Evolutionary conservation across 1,140 invertebrate genomes (phyloP).

Genomic region (fruit fly (Drosophila melanogaster)): Release_6_plus_ISO1_MT NT_037436.4:19319001-19319500

Average conservation of each 20-base stretch:
- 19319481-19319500: no score
- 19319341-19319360: constrained; percentile 26
- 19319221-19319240: constrained; percentile 32
- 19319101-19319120: constrained; percentile 72
- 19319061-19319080: constrained; percentile 78
- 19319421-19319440: constrained; percentile 22
- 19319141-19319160: neutral
- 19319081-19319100: constrained; percentile 81
- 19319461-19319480: constrained; percentile 6
- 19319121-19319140: neutral
- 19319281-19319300: constrained; percentile 54
- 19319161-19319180: neutral
- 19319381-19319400: constrained; percentile 61
- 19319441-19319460: constrained; percentile 6
- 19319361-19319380: constrained; percentile 73
- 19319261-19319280: constrained; percentile 79
- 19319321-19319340: constrained; percentile 35
- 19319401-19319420: constrained; percentile 35
- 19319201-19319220: constrained; percentile 4
- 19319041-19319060: constrained; percentile 79
- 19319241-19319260: constrained; percentile 77
- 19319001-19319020: neutral
- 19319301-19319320: constrained; percentile 53
- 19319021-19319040: constrained; percentile 32
- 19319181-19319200: neutral